Conservation (phyloP, 2,113 vertebrate species). For the Ahaetulla prasina region DNA sequence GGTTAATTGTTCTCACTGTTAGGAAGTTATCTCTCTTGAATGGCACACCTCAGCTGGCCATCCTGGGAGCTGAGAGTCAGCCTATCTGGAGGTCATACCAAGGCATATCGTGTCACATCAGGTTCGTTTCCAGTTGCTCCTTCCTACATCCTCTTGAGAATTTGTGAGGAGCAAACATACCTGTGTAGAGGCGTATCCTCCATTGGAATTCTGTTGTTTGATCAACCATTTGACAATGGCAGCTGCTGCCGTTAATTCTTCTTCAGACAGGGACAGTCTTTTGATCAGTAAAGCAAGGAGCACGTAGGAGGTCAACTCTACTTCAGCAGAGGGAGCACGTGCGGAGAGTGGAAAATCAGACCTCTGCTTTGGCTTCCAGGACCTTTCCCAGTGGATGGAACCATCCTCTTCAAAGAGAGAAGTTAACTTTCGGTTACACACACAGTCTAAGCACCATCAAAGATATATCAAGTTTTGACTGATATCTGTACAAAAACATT, state of each 20-base stretch:
- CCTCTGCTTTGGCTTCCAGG: slow-evolving; percentile 41
- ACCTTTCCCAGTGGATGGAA: slow-evolving; percentile 63
- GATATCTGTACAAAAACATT: not conserved
- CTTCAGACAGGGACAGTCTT: not conserved
- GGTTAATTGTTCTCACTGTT: too few relatives aligned
- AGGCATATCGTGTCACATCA: not conserved
- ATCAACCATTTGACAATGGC: slow-evolving; percentile 60
- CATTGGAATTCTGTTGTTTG: slow-evolving; percentile 66
- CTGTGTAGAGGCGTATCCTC: slow-evolving; percentile 75
- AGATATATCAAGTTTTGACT: not conserved
- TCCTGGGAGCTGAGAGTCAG: not conserved
- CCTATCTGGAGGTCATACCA: not conserved
- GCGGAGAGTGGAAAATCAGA: rapidly evolving
- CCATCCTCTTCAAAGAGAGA: slow-evolving; percentile 11
- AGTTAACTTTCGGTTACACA: not conserved
- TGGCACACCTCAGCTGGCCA: not conserved
- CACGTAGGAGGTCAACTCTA: slow-evolving; percentile 67
- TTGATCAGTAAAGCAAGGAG: slow-evolving; percentile 56
- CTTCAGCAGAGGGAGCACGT: slow-evolving; percentile 63
- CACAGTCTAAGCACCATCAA: not conserved
- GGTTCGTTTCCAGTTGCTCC: not conserved
- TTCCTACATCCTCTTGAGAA: not conserved
- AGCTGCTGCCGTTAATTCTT: slow-evolving; percentile 29
- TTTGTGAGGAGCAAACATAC: slow-evolving; percentile 40
- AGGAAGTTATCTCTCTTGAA: not conserved